Evolutionary conservation across 2,797 vertebrate species (phyloP), one percentile per base, ranked within the genome.

Genomic region (Alectoris magna): DNA sequence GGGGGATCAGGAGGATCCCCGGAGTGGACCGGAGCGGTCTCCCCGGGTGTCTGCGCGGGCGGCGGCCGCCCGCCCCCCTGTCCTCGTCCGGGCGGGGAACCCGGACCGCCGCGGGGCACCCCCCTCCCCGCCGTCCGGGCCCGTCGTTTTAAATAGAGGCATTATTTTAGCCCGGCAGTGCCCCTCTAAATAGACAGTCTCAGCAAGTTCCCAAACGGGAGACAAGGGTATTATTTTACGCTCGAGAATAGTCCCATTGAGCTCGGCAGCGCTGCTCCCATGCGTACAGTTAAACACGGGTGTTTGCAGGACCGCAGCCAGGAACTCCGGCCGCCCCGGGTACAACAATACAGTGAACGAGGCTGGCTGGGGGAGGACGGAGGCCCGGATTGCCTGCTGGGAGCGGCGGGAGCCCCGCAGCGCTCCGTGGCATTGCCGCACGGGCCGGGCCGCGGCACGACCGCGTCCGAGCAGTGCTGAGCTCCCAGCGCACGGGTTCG

Each of bases 221-320:
- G 85, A 91, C 90, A 89, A 92, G 87, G 92, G 74, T 94, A 94
- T 95, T 96, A 72, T 53, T 92, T 96, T 88, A 94, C 94, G n/a
- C 44, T 86, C 79, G 43, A 94, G 90, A 95, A 91, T 89, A 80
- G 91, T 39, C 76, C 85, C 53, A 13, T 83, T 90, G 94, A 94
- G 72, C 73, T 72, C 63, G 9, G 66, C 14, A 38, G 69, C 12
- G 2, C 74, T 15, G 49, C 87, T 71, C 53, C 5, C 56, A 23
- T 46, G 73, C 29, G 63, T 82, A 59, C 26, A 7, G 77, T 74
- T 38, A 17, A 41, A 83, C 63, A 38, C 14, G 86, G 59, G 82
- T n/a, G 73, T 62, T 43, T 15, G 63, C 64, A 43, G 78, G 73
- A 48, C 21, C 6, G 38, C 43, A 79, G 82, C 69, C 69, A 68